phyloP scores from a whole-genome alignment of 2,888 invertebrate species.

The Gortyna flavago region DNA sequence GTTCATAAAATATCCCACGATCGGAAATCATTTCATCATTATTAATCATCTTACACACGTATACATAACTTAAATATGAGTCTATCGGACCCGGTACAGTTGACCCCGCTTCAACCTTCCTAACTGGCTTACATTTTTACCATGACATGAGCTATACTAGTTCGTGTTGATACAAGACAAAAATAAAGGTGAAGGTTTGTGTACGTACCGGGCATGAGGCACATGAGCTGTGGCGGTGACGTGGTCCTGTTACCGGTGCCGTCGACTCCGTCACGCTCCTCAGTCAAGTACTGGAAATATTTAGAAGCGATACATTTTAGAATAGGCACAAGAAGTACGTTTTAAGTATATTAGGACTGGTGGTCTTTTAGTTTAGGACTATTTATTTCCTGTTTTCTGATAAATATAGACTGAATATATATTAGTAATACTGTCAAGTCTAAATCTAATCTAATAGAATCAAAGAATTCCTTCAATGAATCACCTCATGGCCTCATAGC shows the following conservation, averaged over 20 bases:
- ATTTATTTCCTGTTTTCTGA: neutral
- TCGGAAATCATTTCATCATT: too few relatives aligned
- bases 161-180: neutral
- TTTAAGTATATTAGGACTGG: neutral
- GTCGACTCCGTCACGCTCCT: slow-evolving; percentile 89
- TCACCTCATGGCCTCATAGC: neutral
- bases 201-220: slow-evolving; percentile 89
- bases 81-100: neutral
- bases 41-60: too few relatives aligned
- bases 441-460: too few relatives aligned
- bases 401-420: neutral
- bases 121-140: neutral
- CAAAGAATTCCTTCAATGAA: neutral
- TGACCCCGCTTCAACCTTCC: neutral
- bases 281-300: slow-evolving; percentile 87
- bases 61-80: neutral
- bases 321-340: neutral
- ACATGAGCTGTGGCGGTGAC: slow-evolving; percentile 91
- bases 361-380: neutral
- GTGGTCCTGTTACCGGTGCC: slow-evolving; percentile 81
- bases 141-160: neutral
- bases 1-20: too few relatives aligned
- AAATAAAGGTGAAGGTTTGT: neutral
- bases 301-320: neutral
- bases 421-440: too few relatives aligned